Percentiles rank a stretch among this genome's conserved stretches.
These are phyloP conservation scores for Sebastes steindachneri DNA, from an alignment of 2,797 vertebrate species.

Conservation along the genomic window DNA sequence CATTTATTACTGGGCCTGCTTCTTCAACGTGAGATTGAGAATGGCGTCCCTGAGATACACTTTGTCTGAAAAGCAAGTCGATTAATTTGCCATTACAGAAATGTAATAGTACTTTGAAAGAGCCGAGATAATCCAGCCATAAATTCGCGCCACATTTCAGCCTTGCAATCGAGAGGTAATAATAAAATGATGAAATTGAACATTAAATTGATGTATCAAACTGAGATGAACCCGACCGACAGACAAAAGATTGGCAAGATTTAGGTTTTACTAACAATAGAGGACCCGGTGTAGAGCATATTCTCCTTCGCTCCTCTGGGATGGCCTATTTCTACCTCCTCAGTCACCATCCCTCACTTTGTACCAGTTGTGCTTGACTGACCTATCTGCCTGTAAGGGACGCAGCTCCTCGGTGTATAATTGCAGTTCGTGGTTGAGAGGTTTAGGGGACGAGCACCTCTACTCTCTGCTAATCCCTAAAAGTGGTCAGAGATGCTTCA, in stretches of 20 bases:
- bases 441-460: slow-evolving; percentile 37
- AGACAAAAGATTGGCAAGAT: background rate
- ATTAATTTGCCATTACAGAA: slow-evolving; percentile 18
- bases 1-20: background rate
- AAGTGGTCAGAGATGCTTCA: slow-evolving; percentile 52
- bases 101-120: slow-evolving; percentile 20
- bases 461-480: slow-evolving; percentile 52
- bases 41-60: slow-evolving; percentile 8
- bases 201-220: slow-evolving; percentile 13
- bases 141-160: background rate
- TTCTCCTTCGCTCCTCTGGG: slow-evolving; percentile 17
- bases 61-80: background rate
- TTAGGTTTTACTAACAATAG: slow-evolving; percentile 29
- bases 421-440: slow-evolving; percentile 57
- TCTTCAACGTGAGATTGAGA: background rate
- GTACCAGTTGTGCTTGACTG: slow-evolving; percentile 50
- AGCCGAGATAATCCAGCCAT: slow-evolving; percentile 5
- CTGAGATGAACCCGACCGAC: background rate
- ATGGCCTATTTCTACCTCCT: slow-evolving; percentile 42
- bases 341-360: slow-evolving; percentile 38
- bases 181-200: slow-evolving; percentile 28
- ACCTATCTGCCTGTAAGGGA: slow-evolving; percentile 43
- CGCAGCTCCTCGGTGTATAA: slow-evolving; percentile 38
- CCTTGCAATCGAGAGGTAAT: slow-evolving; percentile 14
- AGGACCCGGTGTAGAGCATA: slow-evolving; percentile 9